Conservation (phyloP, 1,140 invertebrate species). For the Drosophila sucinea region DNA sequence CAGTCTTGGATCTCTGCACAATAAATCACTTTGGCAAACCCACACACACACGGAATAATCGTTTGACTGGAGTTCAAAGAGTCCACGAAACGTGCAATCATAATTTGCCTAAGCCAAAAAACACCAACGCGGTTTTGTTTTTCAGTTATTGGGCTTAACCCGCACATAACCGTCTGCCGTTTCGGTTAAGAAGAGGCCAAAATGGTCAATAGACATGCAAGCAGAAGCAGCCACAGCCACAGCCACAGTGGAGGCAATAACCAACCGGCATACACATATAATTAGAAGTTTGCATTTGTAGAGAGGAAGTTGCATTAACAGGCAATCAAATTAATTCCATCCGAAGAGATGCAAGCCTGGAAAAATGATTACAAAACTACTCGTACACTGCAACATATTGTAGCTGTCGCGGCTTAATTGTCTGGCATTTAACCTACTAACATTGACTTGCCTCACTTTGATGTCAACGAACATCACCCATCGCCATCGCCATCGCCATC, state of each 20-base stretch:
- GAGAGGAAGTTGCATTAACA: constrained; percentile 68
- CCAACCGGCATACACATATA: constrained; percentile 30
- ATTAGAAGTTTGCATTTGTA: constrained; percentile 64
- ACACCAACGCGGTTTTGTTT: constrained; percentile 43
- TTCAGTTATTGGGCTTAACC: constrained; percentile 29
- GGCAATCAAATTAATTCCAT: constrained; percentile 54
- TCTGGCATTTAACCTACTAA: constrained; percentile 69
- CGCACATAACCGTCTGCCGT: constrained; percentile 44
- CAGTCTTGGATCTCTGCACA: constrained; percentile 30
- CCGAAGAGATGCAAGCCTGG: constrained; percentile 24
- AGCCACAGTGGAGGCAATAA: constrained; percentile 16
- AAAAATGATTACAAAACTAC: constrained; percentile 11
- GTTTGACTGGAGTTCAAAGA: constrained; percentile 51
- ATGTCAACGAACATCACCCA: background rate
- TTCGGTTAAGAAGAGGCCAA: constrained; percentile 22
- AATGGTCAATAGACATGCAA: constrained; percentile 69
- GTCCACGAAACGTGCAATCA: constrained; percentile 61
- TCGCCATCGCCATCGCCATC: background rate
- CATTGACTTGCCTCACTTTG: constrained; percentile 48
- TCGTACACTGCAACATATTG: background rate
- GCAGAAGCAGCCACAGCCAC: constrained; percentile 28
- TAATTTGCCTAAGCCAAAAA: constrained; percentile 39
- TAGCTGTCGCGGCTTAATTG: background rate
- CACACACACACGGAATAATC: constrained; percentile 56
- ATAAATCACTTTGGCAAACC: constrained; percentile 61